Evolutionary conservation across 2,113 vertebrate genomes (phyloP).

Genomic region (Poeciliopsis retropinna): DNA sequence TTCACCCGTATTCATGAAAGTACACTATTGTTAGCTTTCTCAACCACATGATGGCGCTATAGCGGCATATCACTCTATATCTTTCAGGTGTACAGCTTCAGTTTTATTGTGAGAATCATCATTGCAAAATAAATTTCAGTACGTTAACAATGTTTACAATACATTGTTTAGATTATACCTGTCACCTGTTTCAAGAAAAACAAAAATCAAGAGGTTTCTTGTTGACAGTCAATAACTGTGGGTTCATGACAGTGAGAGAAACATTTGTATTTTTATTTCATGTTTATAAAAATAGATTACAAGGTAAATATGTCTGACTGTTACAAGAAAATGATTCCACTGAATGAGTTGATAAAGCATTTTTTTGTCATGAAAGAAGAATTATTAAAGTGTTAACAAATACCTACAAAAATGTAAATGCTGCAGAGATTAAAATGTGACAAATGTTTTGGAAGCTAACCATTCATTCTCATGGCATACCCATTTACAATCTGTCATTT

Average conservation of each 20-base stretch:
- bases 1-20: background rate
- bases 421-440: conserved; percentile 34
- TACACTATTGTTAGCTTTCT: conserved; percentile 23
- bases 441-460: conserved; percentile 30
- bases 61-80: conserved; percentile 63
- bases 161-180: background rate
- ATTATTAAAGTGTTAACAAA: conserved; percentile 11
- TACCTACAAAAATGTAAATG: conserved; percentile 7
- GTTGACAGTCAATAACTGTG: conserved; percentile 2
- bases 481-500: conserved; percentile 60
- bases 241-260: conserved; percentile 21
- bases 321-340: conserved; percentile 16
- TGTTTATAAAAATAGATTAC: conserved; percentile 26
- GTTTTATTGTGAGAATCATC: background rate
- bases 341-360: conserved; percentile 14
- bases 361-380: conserved; percentile 6
- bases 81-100: conserved; percentile 15
- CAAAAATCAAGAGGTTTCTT: background rate
- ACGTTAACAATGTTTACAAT: conserved; percentile 3
- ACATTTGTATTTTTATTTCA: conserved; percentile 14
- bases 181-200: background rate
- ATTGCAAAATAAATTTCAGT: conserved; percentile 28
- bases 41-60: conserved; percentile 78
- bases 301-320: conserved; percentile 7
- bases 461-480: conserved; percentile 44